Percentiles rank a stretch among this genome's conserved stretches.
phyloP scores from a whole-genome alignment of 2,797 vertebrate species.

The Acestrorhynchus altus region DNA sequence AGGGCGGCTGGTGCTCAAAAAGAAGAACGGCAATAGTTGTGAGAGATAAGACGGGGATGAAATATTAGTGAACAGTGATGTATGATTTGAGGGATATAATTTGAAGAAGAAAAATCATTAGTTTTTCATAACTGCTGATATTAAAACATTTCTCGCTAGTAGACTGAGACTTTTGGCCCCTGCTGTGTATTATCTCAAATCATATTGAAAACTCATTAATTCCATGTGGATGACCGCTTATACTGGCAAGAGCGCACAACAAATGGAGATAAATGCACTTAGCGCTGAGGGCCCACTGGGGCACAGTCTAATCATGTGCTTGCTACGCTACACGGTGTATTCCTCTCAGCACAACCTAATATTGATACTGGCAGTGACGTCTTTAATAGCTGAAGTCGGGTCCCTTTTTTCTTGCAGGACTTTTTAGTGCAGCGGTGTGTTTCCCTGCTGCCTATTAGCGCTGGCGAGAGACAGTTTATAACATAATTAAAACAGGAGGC shows the following conservation, averaged over 20 bases:
- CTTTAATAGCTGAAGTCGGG: slow-evolving; percentile 55
- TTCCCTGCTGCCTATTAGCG: slow-evolving; percentile 57
- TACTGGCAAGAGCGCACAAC: neutral
- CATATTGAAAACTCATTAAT: slow-evolving; percentile 16
- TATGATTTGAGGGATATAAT: too few relatives aligned
- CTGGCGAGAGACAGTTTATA: slow-evolving; percentile 66
- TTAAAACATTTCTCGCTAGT: neutral
- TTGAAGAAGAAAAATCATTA: neutral
- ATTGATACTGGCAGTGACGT: slow-evolving; percentile 42
- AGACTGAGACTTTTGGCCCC: neutral
- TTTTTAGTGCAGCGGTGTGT: slow-evolving; percentile 51
- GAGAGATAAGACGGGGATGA: too few relatives aligned
- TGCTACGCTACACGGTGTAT: slow-evolving; percentile 35
- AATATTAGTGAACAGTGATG: too few relatives aligned
- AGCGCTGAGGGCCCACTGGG: slow-evolving; percentile 27
- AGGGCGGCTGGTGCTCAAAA: neutral
- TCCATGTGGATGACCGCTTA: slow-evolving; percentile 24
- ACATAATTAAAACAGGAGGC: slow-evolving; percentile 67
- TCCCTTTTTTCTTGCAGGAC: slow-evolving; percentile 46
- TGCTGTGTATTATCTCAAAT: neutral
- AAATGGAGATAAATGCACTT: slow-evolving; percentile 56
- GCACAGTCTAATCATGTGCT: slow-evolving; percentile 34
- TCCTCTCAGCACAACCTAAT: slow-evolving; percentile 26
- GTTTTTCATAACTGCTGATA: neutral
- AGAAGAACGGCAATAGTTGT: neutral